Conservation (phyloP, 1,140 invertebrate species). For the Monomorium pharaonis region DNA sequence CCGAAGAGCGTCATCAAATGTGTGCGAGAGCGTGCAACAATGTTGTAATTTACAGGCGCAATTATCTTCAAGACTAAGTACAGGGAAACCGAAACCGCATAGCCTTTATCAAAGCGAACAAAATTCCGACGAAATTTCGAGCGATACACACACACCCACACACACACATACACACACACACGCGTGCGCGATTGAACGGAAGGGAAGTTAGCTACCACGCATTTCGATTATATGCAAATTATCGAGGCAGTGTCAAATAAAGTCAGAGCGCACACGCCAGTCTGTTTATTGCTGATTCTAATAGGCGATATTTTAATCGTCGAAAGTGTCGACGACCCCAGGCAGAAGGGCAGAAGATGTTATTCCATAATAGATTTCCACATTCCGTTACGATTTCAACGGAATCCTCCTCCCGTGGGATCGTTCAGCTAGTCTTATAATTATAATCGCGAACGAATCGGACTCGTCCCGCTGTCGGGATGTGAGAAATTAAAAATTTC, state of each 20-base stretch:
- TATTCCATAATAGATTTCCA: not conserved
- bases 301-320: conserved; percentile 19
- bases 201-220: not conserved
- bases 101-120: not conserved
- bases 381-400: not conserved
- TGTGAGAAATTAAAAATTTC: not conserved
- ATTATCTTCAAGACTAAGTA: conserved; percentile 15
- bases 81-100: not conserved
- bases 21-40: conserved; percentile 8
- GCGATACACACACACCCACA: not conserved
- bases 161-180: not conserved
- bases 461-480: not conserved
- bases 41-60: conserved; percentile 26
- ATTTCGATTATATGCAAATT: conserved; percentile 36
- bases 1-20: not conserved
- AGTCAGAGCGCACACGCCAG: not conserved
- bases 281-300: not conserved
- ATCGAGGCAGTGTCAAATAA: not conserved
- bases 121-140: conserved; percentile 5
- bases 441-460: not conserved
- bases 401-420: not conserved
- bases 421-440: not conserved
- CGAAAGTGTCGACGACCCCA: conserved; percentile 25
- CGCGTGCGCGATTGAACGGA: not conserved
- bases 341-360: not conserved